Percentiles rank a stretch among this genome's conserved stretches.
These are phyloP conservation scores for Eublepharis macularius DNA, from an alignment of 2,113 vertebrate species.

Conservation along the genomic window DNA sequence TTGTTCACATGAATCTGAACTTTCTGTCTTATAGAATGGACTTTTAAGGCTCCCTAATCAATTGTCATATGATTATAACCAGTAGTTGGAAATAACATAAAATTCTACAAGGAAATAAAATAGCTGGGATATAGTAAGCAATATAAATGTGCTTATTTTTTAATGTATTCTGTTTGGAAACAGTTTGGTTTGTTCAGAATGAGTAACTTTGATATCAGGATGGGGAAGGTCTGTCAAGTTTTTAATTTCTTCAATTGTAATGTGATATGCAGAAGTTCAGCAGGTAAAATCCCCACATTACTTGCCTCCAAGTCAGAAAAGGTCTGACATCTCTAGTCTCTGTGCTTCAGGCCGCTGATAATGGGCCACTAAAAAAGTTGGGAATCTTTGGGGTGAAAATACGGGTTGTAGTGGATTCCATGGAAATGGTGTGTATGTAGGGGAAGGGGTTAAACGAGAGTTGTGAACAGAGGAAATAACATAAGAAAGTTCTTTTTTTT, in stretches of 20 bases:
- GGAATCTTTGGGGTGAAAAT: too few relatives aligned
- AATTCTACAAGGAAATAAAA: not conserved
- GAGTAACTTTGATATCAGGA: not conserved
- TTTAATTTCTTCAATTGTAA: not conserved
- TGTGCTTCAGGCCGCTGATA: not conserved
- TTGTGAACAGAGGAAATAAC: not conserved
- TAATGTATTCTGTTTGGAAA: not conserved
- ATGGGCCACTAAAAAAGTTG: not conserved
- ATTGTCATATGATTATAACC: not conserved
- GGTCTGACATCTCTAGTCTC: not conserved
- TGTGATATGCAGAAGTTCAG: not conserved
- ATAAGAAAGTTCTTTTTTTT: not conserved
- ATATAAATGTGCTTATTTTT: not conserved
- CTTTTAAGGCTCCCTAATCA: not conserved
- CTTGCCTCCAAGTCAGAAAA: not conserved
- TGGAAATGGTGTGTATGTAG: too few relatives aligned
- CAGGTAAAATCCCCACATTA: not conserved
- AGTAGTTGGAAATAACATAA: not conserved
- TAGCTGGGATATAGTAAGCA: not conserved
- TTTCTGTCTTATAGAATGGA: not conserved
- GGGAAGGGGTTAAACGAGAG: not conserved
- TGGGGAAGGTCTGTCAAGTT: not conserved
- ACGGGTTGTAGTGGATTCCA: too few relatives aligned
- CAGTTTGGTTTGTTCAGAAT: not conserved
- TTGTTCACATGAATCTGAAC: not conserved